Conservation (phyloP, 2,797 vertebrate species). For the Uromys caudimaculatus region DNA sequence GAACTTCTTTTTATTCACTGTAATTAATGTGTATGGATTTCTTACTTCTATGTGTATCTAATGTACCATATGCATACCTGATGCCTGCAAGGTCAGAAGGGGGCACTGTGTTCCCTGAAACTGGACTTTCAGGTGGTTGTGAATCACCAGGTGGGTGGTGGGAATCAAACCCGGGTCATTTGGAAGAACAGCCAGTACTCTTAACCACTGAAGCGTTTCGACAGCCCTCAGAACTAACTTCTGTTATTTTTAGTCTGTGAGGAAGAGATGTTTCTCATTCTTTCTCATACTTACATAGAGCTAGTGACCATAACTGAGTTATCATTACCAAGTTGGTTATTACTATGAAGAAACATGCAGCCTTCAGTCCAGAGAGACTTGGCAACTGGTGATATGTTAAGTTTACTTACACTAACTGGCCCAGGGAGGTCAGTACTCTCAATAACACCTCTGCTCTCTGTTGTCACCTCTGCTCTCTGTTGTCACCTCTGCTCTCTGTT, state of each 20-base stretch:
- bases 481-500: background rate
- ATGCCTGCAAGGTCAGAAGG: background rate
- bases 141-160: background rate
- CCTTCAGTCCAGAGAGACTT: background rate
- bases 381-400: rapidly evolving
- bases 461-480: too few relatives aligned
- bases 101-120: background rate
- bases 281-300: background rate
- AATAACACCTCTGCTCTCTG: background rate
- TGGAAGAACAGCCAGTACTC: background rate
- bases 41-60: background rate
- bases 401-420: background rate
- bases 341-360: background rate
- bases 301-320: background rate
- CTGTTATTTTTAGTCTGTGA: background rate
- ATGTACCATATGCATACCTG: too few relatives aligned
- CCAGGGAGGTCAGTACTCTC: background rate
- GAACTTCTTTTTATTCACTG: background rate
- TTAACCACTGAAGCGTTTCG: background rate
- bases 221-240: background rate
- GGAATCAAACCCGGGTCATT: background rate
- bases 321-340: background rate
- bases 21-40: background rate
- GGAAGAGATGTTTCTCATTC: background rate
- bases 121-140: background rate